Evolutionary conservation across 2,797 vertebrate genomes (phyloP).

Genomic region (Oceanodroma leucorhoa): DNA sequence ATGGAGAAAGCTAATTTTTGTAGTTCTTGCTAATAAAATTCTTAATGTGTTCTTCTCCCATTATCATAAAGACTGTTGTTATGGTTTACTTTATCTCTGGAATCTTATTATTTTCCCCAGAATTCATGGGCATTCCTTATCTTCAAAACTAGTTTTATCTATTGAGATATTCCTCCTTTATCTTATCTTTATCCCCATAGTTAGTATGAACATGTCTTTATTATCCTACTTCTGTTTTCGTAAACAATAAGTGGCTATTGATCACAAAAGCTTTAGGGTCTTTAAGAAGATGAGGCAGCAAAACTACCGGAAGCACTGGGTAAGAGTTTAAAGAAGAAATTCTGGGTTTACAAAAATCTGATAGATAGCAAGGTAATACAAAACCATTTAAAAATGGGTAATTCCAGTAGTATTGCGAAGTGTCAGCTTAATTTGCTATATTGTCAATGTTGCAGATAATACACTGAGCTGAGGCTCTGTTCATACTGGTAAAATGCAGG

Average conservation of each 20-base stretch:
- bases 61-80: conserved; percentile 73
- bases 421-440: not conserved
- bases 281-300: not conserved
- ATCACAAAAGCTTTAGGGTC: not conserved
- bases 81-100: conserved; percentile 60
- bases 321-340: not conserved
- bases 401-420: not conserved
- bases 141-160: conserved; percentile 39
- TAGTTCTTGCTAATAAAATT: conserved; percentile 76
- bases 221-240: not conserved
- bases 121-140: conserved; percentile 36
- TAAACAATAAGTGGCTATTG: not conserved
- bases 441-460: not conserved
- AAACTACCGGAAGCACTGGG: not conserved
- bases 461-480: not conserved
- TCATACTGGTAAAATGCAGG: not conserved
- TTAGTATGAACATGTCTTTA: not conserved
- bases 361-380: not conserved
- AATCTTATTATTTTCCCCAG: conserved; percentile 55
- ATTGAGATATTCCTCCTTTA: not conserved
- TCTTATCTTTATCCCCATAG: not conserved
- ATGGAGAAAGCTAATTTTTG: conserved; percentile 72
- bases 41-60: conserved; percentile 70
- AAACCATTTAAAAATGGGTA: not conserved
- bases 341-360: not conserved